Base-by-base conservation (phyloP, 2,888 invertebrate genomes). In the Anaspis maculata region DNA sequence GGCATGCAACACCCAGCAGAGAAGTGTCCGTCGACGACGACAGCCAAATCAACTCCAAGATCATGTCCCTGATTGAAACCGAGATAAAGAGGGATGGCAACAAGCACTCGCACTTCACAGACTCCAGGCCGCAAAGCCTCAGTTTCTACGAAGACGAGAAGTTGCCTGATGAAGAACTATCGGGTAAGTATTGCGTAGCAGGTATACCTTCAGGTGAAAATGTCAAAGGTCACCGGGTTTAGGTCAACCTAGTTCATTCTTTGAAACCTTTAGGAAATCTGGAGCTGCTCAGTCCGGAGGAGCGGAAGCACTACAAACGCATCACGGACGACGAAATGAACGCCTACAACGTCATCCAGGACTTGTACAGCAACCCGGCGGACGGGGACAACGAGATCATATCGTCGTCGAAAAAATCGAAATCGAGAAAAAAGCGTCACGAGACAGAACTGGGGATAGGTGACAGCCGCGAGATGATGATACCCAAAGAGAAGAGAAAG, bases 11-110 rank as follows among this genome's bases (percentile, higher is more conserved):
- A n/a, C 63, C 63, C 3, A 63, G 62, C 39, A 51, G 64, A 22
- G 66, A 66, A 34, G 71, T 74, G 41, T 75, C 74, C 1, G 59
- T 74, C 11, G 76, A 74, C 42, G 67, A 68, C 1, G 76, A 76
- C 48, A 52, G 72, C 13, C 74, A 75, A 26, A 76, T 76, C 22
- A 76, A 76, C 44, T 55, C 63, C 9, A 66, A 66, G 48, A 66
- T 66, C 25, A 39, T 65, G 28, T 59, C 58, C 10, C 46, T 66
- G 15, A 64, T 65, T 15, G 66, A 66, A 41, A 58, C 60, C 1
- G 66, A 66, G 47, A 66, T 66, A 56, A 58, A 58, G 32, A 51
- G 61, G 29, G 65, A 65, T 40, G 59, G 54, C 28, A 62, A 59
- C 32, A 64, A 61, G 37, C 63, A 64, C 45, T 55, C 60, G 3